These are phyloP conservation scores for Cettia cetti DNA, from an alignment of 2,113 vertebrate genomes.

Conservation along the genomic window DNA sequence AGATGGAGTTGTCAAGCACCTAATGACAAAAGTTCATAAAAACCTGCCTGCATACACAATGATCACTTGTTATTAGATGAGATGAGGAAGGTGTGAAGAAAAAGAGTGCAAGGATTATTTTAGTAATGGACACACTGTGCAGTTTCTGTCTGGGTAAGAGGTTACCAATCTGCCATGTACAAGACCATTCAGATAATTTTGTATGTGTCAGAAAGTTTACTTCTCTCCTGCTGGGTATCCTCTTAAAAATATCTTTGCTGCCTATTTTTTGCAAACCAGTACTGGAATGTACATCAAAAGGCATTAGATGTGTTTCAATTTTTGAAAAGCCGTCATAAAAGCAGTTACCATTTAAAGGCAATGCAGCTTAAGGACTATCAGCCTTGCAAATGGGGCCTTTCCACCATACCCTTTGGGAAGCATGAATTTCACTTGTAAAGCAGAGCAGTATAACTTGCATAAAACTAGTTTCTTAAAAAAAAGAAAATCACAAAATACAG, in stretches of 20 bases:
- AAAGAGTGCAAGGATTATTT: neutral
- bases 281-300: neutral
- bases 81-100: neutral
- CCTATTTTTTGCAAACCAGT: neutral
- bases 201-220: neutral
- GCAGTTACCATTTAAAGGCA: neutral
- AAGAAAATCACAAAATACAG: neutral
- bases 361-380: neutral
- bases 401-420: neutral
- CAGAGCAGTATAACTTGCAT: neutral
- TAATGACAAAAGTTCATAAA: neutral
- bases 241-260: neutral
- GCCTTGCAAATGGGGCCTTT: neutral
- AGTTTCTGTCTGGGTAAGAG: neutral
- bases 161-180: neutral
- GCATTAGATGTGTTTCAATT: neutral
- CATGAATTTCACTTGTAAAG: neutral
- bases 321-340: neutral
- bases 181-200: neutral
- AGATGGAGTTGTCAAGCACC: neutral
- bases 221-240: neutral
- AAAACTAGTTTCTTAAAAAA: neutral
- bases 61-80: neutral
- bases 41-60: fast-evolving
- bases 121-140: neutral